Conservation (phyloP, 2,797 vertebrate species). For the Gouania willdenowi region DNA sequence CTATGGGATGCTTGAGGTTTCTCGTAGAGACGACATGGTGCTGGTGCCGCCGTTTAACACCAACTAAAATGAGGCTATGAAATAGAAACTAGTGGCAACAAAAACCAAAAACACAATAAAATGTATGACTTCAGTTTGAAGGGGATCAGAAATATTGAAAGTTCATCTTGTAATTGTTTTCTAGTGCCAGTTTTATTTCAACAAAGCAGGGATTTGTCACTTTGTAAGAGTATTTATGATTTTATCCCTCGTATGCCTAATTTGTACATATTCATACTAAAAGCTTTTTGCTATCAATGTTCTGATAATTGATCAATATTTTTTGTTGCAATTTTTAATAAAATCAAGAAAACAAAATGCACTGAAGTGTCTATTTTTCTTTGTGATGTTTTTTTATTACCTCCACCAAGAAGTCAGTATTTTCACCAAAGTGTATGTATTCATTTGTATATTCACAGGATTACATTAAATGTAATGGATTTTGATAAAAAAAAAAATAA, state of each 20-base stretch:
- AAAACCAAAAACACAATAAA: too few species aligned
- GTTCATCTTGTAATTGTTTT: slow-evolving; percentile 13
- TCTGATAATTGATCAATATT: slow-evolving; percentile 60
- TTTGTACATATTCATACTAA: slow-evolving; percentile 79
- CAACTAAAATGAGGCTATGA: slow-evolving; percentile 3
- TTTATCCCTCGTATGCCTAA: slow-evolving; percentile 45
- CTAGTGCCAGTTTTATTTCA: slow-evolving; percentile 22
- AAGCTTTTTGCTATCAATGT: slow-evolving; percentile 60
- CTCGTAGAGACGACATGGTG: slow-evolving; percentile 27
- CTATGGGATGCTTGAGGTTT: slow-evolving; percentile 49
- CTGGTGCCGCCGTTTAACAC: slow-evolving; percentile 5
- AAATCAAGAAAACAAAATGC: slow-evolving; percentile 62
- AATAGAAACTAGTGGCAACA: slow-evolving; percentile 13
- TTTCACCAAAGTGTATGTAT: too few species aligned
- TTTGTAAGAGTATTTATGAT: slow-evolving; percentile 69
- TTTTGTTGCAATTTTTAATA: slow-evolving; percentile 76
- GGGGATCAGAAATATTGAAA: too few species aligned
- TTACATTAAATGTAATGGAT: too few species aligned
- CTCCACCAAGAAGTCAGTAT: too few species aligned
- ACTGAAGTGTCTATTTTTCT: not conserved
- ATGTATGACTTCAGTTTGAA: too few species aligned
- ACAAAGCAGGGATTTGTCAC: slow-evolving; percentile 37
- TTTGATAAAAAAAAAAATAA: too few species aligned
- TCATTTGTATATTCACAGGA: too few species aligned
- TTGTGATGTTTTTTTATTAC: not conserved